Conservation (phyloP, 1,140 invertebrate species). For the Periplaneta americana region DNA sequence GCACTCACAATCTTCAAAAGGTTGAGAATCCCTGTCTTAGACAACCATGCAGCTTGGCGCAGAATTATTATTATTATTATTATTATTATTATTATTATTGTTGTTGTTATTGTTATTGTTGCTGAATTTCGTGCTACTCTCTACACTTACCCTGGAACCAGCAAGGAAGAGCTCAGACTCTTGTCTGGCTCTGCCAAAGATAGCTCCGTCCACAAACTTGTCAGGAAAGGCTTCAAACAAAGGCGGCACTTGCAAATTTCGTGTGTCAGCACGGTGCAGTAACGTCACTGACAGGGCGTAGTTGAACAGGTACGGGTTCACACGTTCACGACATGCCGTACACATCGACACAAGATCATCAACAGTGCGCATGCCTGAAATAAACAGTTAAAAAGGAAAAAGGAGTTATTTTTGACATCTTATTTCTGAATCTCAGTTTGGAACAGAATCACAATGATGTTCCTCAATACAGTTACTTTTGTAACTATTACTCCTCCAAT, state of each 20-base stretch:
- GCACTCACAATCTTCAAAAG: too few species aligned
- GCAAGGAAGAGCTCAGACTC: conserved; percentile 55
- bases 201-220: conserved; percentile 66
- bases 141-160: conserved; percentile 56
- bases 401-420: too few species aligned
- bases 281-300: conserved; percentile 70
- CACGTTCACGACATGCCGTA: conserved; percentile 63
- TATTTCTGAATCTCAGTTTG: too few species aligned
- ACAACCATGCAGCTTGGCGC: too few species aligned
- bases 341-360: conserved; percentile 65
- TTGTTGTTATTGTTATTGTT: too few species aligned
- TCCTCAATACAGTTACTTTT: too few species aligned
- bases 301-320: conserved; percentile 73
- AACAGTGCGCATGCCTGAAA: conserved; percentile 55
- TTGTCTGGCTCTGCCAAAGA: conserved; percentile 60
- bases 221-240: conserved; percentile 69
- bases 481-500: not conserved
- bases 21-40: too few species aligned
- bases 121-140: too few species aligned
- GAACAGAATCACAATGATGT: too few species aligned
- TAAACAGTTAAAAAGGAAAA: not conserved
- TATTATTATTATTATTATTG: too few species aligned
- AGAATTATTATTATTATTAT: too few species aligned
- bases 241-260: conserved; percentile 60
- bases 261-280: conserved; percentile 68